Conservation (phyloP, 2,888 invertebrate genomes). For the Ophion slaviceki region DNA sequence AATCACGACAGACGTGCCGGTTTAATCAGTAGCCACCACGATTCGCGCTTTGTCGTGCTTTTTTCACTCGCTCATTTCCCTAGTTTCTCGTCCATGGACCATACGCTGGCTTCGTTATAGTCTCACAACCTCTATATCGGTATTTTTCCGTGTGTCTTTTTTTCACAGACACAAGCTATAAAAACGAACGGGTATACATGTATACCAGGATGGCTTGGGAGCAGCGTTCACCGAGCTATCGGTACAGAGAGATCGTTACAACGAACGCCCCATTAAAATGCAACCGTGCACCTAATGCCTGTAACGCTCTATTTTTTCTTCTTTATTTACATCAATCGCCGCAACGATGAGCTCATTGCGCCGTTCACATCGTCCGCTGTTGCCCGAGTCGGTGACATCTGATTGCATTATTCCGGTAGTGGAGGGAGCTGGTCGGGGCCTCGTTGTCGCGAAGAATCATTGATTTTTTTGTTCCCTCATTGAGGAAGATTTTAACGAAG, state of each 20-base stretch:
- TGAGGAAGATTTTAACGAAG: not conserved
- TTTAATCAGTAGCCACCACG: constrained; percentile 65
- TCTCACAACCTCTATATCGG: constrained; percentile 13
- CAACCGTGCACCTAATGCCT: constrained; percentile 42
- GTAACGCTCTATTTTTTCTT: not conserved
- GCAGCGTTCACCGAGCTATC: constrained; percentile 44
- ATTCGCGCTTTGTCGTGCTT: constrained; percentile 56
- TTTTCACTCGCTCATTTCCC: constrained; percentile 52
- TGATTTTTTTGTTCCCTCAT: not conserved
- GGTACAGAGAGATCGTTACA: constrained; percentile 51
- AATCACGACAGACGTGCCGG: constrained; percentile 47
- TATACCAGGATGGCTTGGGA: constrained; percentile 17
- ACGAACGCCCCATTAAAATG: constrained; percentile 60
- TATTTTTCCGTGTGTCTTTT: constrained; percentile 28
- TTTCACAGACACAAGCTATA: constrained; percentile 50
- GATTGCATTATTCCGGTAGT: constrained; percentile 5
- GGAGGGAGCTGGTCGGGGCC: constrained; percentile 12
- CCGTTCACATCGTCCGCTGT: constrained; percentile 29
- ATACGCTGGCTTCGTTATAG: constrained; percentile 8
- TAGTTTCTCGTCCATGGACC: constrained; percentile 10
- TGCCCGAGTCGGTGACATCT: constrained; percentile 19
- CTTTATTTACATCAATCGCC: constrained; percentile 43
- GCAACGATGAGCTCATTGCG: constrained; percentile 58
- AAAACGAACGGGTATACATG: constrained; percentile 18
- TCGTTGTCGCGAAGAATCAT: constrained; percentile 40